Evolutionary conservation across 2,888 invertebrate species (phyloP), one percentile per base, ranked within the genome.

Genomic region (Ischnura elegans): DNA sequence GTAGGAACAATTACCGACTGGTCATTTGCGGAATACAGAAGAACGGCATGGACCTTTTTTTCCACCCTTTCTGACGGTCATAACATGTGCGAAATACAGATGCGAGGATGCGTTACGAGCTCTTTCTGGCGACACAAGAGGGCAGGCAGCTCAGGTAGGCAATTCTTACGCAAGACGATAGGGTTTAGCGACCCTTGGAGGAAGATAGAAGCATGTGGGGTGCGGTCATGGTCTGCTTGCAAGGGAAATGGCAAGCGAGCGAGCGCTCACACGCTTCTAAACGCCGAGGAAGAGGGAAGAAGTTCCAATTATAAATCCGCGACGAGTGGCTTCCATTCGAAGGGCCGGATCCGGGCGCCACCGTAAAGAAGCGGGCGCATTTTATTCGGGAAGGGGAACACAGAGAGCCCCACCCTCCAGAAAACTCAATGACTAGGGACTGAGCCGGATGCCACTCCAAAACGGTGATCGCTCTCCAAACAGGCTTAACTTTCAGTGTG

Each of bases 291-390:
- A 21, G 36, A 76, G 29, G 76, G 36, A 51, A 76, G 76, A 10
- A 29, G 76, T 76, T 76, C 76, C 76, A 76, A 76, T 76, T 76
- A 76, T 76, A 76, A 76, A 76, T 76, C 36, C 76, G 36, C 76
- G 76, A 76, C 76, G 76, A 76, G 76, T 36, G 76, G 76, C 16
- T 29, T 76, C 76, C 76, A 76, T 36, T 36, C 51, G 36, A 6
- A 36, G 76, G 76, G 36, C 25, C 36, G 76, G 76, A 76, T 76
- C 76, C 76, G 76, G 76, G 36, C 76, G 76, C 76, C 36, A 36
- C n/a, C n/a, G 76, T 36, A 76, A 51, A 51, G 51, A 51, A 76
- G 76, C 76, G 76, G 76, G 36, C 36, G 8, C 19, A 51, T 51
- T 51, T 76, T 76, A 76, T 76, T 76, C 13, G 76, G 29, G 25